phyloP scores from a whole-genome alignment of 2,113 vertebrate genomes.

The Colaptes auratus region DNA sequence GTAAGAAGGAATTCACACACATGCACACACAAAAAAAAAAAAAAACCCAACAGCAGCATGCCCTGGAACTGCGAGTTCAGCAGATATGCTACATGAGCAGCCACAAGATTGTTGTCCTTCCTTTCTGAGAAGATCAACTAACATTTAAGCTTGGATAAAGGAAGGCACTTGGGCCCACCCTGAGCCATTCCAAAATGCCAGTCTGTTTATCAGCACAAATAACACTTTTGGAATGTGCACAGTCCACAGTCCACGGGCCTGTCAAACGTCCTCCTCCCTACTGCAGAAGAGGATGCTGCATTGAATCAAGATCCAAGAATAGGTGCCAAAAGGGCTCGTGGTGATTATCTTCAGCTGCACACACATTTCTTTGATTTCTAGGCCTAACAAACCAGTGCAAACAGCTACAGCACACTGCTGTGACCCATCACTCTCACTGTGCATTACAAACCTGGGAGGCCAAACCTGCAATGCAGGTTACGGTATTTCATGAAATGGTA shows the following conservation, averaged over 20 bases:
- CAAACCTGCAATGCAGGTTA: not conserved
- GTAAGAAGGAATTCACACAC: not conserved
- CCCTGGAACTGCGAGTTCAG: not conserved
- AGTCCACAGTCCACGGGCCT: not conserved
- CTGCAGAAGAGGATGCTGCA: not conserved
- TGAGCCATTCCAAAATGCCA: constrained; percentile 14
- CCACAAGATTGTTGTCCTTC: not conserved
- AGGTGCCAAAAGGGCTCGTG: not conserved
- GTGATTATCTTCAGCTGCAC: not conserved
- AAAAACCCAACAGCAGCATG: rapidly evolving
- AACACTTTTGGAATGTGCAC: not conserved
- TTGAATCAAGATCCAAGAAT: not conserved
- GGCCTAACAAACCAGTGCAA: not conserved
- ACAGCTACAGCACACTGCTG: not conserved
- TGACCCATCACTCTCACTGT: rapidly evolving
- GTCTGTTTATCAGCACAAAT: not conserved
- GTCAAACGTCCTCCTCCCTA: not conserved
- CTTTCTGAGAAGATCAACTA: not conserved
- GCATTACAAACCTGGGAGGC: not conserved
- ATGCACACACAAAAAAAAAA: not conserved
- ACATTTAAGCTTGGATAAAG: not conserved
- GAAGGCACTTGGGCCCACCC: not conserved
- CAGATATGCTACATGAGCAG: not conserved
- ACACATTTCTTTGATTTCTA: not conserved
- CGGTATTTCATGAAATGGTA: not conserved